Percentiles rank a stretch among this genome's conserved stretches.
phyloP scores from a whole-genome alignment of 1,140 invertebrate genomes.

The Microplitis demolitor region DNA sequence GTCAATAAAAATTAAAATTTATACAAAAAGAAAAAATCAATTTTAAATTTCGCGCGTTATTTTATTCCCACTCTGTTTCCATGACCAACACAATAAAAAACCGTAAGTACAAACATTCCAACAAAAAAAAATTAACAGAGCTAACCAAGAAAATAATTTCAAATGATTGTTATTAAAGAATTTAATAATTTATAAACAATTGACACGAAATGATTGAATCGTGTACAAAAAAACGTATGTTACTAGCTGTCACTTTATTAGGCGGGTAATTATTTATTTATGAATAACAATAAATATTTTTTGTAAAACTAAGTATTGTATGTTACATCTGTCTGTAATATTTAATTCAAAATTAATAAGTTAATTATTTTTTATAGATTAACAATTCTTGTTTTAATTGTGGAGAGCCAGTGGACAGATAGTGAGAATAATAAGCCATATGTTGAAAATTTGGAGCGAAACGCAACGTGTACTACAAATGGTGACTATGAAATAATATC shows the following conservation, averaged over 20 bases:
- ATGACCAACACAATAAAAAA: neutral
- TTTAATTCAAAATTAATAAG: neutral
- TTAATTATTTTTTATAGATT: slow-evolving; percentile 60
- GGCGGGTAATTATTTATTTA: slow-evolving; percentile 62
- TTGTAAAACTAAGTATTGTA: neutral
- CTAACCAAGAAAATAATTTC: neutral
- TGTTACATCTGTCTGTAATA: neutral
- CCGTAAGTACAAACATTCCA: neutral
- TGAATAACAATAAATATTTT: slow-evolving; percentile 7
- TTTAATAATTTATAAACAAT: slow-evolving; percentile 4
- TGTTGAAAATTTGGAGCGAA: slow-evolving; percentile 70
- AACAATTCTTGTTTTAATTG: slow-evolving; percentile 76
- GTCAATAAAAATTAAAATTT: too few relatives aligned
- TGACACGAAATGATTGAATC: slow-evolving; percentile 68
- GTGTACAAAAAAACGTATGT: slow-evolving; percentile 72
- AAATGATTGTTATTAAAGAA: neutral
- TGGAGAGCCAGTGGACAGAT: slow-evolving; percentile 76
- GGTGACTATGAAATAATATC: slow-evolving; percentile 72
- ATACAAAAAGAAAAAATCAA: neutral
- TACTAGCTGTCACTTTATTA: slow-evolving; percentile 66
- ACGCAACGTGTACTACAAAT: slow-evolving; percentile 73
- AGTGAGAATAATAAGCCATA: slow-evolving; percentile 61
- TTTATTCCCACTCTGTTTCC: neutral
- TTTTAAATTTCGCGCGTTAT: neutral
- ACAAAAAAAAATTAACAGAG: neutral